These are phyloP conservation scores for Megamerina dolium DNA, from an alignment of 2,888 invertebrate genomes.

Conservation along the genomic window DNA sequence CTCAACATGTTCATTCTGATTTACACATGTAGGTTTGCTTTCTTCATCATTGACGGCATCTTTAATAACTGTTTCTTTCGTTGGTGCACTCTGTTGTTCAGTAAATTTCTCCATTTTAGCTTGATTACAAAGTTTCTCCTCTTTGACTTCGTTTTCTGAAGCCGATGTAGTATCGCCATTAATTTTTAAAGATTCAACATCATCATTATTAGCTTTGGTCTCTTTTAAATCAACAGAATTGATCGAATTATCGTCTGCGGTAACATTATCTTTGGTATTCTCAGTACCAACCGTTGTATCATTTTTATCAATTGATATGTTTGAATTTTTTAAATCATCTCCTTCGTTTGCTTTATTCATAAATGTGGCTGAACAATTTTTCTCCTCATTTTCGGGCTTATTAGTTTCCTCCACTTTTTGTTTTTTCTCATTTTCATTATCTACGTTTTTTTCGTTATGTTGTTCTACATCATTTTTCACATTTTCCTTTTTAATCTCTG, in stretches of 20 bases:
- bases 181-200: no score
- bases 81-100: neutral
- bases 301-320: neutral
- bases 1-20: neutral
- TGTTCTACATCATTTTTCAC: neutral
- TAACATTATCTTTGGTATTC: neutral
- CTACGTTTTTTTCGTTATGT: neutral
- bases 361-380: no score
- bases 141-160: constrained; percentile 3
- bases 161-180: no score
- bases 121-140: neutral
- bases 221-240: neutral
- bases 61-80: neutral
- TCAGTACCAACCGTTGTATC: neutral
- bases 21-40: neutral
- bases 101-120: neutral
- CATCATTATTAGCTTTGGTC: neutral
- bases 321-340: neutral
- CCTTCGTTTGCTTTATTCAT: no score
- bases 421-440: neutral
- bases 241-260: neutral
- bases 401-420: constrained; percentile 1
- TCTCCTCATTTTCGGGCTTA: no score
- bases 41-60: neutral
- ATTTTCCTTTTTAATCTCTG: no score